Evolutionary conservation across 2,113 vertebrate genomes (phyloP).

Genomic region (Aegypius monachus): DNA sequence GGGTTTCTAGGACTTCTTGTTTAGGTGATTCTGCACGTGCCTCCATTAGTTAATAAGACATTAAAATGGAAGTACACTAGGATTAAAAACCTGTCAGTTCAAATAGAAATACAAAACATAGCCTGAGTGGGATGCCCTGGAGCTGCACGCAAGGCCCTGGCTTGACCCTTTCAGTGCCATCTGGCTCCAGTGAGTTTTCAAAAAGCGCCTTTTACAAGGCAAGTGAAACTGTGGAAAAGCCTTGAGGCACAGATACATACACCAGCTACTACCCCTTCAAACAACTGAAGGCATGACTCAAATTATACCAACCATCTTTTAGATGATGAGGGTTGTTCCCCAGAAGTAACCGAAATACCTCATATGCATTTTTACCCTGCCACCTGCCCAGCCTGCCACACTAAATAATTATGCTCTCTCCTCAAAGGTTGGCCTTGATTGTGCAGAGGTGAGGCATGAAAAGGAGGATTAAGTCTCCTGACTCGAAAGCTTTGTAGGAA

Average conservation of each 20-base stretch:
- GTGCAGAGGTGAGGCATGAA: constrained; percentile 53
- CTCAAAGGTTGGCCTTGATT: constrained; percentile 40
- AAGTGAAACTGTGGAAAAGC: not conserved
- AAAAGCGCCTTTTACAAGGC: not conserved
- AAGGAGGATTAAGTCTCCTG: constrained; percentile 56
- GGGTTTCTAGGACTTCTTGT: not conserved
- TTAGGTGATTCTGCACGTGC: not conserved
- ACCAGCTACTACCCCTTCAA: not conserved
- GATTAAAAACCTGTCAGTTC: not conserved
- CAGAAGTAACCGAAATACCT: not conserved
- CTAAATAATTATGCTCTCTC: not conserved
- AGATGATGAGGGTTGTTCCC: not conserved
- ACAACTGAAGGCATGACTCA: not conserved
- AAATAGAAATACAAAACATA: not conserved
- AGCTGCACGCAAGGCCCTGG: not conserved
- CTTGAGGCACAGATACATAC: not conserved
- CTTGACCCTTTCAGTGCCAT: not conserved
- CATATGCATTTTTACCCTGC: not conserved
- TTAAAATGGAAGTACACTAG: not conserved
- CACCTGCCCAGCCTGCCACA: constrained; percentile 52
- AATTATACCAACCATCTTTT: not conserved
- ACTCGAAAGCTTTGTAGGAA: constrained; percentile 33
- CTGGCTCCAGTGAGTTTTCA: not conserved
- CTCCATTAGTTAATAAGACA: not conserved
- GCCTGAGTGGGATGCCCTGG: not conserved